phyloP scores from a whole-genome alignment of 2,888 invertebrate species.

The Metacarcinus magister region DNA sequence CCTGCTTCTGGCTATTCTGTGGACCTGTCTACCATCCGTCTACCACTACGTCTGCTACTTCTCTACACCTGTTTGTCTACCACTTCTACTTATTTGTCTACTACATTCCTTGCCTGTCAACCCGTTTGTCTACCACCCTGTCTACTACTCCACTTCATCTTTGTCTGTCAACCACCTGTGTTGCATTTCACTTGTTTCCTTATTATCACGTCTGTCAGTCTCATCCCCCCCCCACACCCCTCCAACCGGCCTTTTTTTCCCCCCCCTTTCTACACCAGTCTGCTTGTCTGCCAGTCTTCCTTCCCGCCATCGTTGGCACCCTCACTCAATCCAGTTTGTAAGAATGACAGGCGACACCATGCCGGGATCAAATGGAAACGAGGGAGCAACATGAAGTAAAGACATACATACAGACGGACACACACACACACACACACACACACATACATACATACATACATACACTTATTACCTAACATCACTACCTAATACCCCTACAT shows the following conservation, averaged over 20 bases:
- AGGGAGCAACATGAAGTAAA: not conserved
- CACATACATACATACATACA: not conserved
- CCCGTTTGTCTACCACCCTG: not conserved
- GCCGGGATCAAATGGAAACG: not conserved
- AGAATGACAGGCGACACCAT: not conserved
- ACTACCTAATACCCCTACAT: not conserved
- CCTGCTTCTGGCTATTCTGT: not conserved
- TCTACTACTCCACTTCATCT: not conserved
- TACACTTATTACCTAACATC: not conserved
- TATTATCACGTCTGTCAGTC: not conserved
- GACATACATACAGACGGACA: not conserved
- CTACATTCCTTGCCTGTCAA: not conserved
- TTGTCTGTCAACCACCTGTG: not conserved
- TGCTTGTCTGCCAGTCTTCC: not conserved
- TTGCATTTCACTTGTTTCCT: not conserved
- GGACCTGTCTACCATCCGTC: not conserved
- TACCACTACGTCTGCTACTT: not conserved
- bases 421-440: not conserved
- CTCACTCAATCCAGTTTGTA: constrained; percentile 5
- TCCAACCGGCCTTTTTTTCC: not conserved
- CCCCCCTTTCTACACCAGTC: not conserved
- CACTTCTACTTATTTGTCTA: constrained; percentile 3
- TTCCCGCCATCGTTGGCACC: not conserved
- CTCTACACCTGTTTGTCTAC: not conserved
- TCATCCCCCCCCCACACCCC: not conserved